A percentile compares a stretch with the other conserved stretches of the same genome.
Conservation (phyloP, 2,113 vertebrate species). For the Pardalotus punctatus region DNA sequence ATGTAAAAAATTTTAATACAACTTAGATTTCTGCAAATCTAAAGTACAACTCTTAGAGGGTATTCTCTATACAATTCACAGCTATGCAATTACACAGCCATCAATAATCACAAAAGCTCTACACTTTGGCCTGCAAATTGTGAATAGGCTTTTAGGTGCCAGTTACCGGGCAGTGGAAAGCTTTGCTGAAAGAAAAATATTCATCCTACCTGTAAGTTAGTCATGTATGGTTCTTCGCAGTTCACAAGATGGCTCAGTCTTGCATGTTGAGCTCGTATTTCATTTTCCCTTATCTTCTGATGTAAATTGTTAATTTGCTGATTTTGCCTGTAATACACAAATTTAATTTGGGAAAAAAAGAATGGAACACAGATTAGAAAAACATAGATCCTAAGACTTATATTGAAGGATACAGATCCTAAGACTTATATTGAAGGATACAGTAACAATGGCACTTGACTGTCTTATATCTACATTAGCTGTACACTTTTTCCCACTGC, state of each 20-base stretch:
- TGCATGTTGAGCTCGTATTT: constrained; percentile 85
- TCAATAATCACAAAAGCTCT: background rate
- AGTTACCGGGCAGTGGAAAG: background rate
- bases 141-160: background rate
- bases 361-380: background rate
- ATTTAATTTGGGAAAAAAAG: background rate
- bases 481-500: background rate
- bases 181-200: background rate
- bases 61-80: background rate
- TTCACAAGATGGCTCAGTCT: constrained; percentile 80
- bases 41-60: background rate
- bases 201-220: constrained; percentile 79
- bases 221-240: constrained; percentile 76
- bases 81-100: background rate
- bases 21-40: background rate
- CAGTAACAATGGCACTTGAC: background rate
- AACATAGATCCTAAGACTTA: background rate
- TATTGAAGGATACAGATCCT: background rate
- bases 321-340: constrained; percentile 85
- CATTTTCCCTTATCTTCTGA: constrained; percentile 90
- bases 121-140: background rate
- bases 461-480: background rate
- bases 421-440: background rate
- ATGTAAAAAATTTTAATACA: background rate
- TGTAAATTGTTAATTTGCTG: constrained; percentile 91